Base-by-base conservation (phyloP, 2,113 vertebrate species). In the Grantiella picta region DNA sequence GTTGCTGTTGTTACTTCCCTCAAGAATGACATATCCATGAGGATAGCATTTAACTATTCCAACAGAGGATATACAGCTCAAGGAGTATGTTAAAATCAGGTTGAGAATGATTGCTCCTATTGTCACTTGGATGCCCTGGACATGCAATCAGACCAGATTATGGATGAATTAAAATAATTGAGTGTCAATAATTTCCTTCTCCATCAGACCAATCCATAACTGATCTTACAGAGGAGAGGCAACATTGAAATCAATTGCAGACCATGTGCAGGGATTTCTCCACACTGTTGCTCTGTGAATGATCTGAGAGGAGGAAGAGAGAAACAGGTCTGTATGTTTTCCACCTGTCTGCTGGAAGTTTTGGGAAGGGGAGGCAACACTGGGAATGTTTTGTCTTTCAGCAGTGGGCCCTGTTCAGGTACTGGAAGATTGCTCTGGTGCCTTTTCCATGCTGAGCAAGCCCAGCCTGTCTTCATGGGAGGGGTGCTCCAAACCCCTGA, bases 21-120 rank as follows among this genome's bases (percentile, higher is more conserved):
- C 40, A 45, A 33, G 23, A 66, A n/a, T 40, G 27, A 36, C 0
- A 0, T 40, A 57, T 36, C 31, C 8, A 9, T 13, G n/a, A 31
- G 35, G 20, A 80, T 5, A 63, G 3, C 4, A 29, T 81, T 66
- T 36, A 44, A 56, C 3, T 86, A 3, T 45, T 75, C 15, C 44
- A 54, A 16, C 1, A 1, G 21, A 59, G 12, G 12, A 5, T 47
- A 22, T 47, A 35, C 13, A 44, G 5, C 12, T 63, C 24, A 50
- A 20, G 42, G 28, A 86, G 4, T 27, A 9, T 19, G 28, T 59
- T 85, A 80, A 76, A 77, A 56, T 40, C n/a, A 27, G 12, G 7
- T 57, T 45, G 9, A 57, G 15, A 49, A 19, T 63, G n/a, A 13
- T 52, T 86, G 15, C 8, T 77, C 5, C 9, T 59, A 2, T 28